A percentile compares a stretch with the other conserved stretches of the same genome.
Conservation (phyloP, 2,888 invertebrate genomes). For the Alloscopus bannaensis region DNA sequence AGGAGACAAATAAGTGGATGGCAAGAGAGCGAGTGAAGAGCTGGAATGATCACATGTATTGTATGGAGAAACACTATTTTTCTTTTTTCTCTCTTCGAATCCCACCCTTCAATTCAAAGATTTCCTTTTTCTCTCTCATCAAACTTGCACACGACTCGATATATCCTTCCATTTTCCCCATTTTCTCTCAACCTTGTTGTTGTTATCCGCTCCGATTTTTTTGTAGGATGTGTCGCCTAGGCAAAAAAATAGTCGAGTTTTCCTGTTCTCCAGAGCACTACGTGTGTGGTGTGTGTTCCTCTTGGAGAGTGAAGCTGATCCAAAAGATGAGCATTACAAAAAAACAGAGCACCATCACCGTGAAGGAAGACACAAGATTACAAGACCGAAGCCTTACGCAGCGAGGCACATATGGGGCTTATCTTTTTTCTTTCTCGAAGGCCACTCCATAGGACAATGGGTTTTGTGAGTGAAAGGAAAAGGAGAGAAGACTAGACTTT, state of each 20-base stretch:
- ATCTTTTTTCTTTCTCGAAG: no score
- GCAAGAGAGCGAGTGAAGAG: slow-evolving; percentile 13
- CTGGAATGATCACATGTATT: slow-evolving; percentile 6
- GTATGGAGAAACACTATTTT: not conserved
- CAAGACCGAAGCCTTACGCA: no score
- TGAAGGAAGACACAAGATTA: no score
- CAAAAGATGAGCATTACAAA: slow-evolving; percentile 21
- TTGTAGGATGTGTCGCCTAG: no score
- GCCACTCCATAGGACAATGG: not conserved
- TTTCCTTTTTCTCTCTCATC: not conserved
- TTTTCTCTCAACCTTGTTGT: not conserved
- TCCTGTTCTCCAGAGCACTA: no score
- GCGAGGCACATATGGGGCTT: no score
- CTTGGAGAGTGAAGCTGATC: slow-evolving; percentile 28
- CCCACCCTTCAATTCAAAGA: slow-evolving; percentile 2
- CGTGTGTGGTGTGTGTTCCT: slow-evolving; percentile 1
- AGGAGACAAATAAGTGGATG: slow-evolving; percentile 51
- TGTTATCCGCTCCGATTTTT: not conserved
- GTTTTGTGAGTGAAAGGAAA: not conserved
- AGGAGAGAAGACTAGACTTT: slow-evolving; percentile 38
- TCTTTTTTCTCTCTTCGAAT: not conserved
- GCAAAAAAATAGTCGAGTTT: no score
- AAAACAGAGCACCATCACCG: no score
- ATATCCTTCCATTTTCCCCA: not conserved
- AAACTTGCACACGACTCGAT: not conserved